Conservation (phyloP, 1,140 invertebrate species). For the Zaprionus ornatus region DNA sequence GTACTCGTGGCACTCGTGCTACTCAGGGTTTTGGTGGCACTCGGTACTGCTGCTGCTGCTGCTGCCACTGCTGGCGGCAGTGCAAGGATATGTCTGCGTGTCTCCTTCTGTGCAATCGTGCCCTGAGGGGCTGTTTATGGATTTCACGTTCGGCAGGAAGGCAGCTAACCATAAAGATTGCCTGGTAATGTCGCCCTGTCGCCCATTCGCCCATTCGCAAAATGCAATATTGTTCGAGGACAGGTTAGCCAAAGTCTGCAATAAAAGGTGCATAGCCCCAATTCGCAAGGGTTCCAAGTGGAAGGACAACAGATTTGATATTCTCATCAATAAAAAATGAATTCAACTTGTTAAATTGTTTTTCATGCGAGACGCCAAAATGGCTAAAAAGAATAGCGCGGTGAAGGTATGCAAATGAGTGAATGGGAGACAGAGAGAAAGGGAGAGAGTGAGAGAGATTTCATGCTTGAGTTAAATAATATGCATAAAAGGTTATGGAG, state of each 20-base stretch:
- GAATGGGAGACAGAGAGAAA: background rate
- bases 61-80: background rate
- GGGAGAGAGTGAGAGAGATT: background rate
- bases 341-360: conserved; percentile 9
- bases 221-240: conserved; percentile 49
- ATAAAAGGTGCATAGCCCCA: conserved; percentile 9
- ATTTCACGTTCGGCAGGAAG: conserved; percentile 73
- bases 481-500: conserved; percentile 4
- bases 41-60: background rate
- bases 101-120: conserved; percentile 60
- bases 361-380: background rate
- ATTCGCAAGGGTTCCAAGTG: background rate
- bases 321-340: conserved; percentile 16
- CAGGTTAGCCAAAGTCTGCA: background rate
- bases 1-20: background rate
- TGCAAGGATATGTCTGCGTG: conserved; percentile 44
- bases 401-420: background rate
- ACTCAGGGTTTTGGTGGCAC: background rate
- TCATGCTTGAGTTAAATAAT: background rate
- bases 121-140: conserved; percentile 68
- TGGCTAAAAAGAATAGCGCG: background rate
- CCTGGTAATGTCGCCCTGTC: conserved; percentile 60
- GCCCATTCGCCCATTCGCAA: conserved; percentile 29
- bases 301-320: conserved; percentile 22
- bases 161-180: conserved; percentile 75